Conservation (phyloP, 2,113 vertebrate species). For the Mobula birostris region DNA sequence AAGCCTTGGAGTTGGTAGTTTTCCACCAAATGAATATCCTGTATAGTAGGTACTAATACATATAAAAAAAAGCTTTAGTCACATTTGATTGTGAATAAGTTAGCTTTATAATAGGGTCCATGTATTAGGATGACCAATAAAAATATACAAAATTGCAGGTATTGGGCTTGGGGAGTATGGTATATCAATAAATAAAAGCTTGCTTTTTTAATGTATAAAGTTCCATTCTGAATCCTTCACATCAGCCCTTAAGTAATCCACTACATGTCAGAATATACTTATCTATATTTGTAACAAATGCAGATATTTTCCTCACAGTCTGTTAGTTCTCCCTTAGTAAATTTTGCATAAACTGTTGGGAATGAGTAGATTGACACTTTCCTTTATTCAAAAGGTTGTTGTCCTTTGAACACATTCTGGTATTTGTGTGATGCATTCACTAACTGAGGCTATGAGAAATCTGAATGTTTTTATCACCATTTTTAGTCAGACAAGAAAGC, state of each 20-base stretch:
- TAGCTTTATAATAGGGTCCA: background rate
- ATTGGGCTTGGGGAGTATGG: background rate
- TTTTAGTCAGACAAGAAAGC: too few species aligned
- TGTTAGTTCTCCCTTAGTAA: background rate
- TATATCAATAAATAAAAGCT: background rate
- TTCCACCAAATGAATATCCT: background rate
- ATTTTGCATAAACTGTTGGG: background rate
- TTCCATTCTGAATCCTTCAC: background rate
- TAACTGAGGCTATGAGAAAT: too few species aligned
- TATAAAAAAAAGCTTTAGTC: background rate
- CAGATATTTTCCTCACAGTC: too few species aligned
- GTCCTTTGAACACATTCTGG: too few species aligned
- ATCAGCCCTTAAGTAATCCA: background rate
- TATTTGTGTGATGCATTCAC: too few species aligned
- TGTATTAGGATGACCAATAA: background rate
- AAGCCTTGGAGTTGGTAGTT: background rate
- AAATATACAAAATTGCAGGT: background rate
- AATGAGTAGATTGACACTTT: background rate
- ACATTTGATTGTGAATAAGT: background rate
- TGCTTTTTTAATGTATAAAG: background rate
- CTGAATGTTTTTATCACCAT: too few species aligned
- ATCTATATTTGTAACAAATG: background rate
- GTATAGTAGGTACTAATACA: background rate
- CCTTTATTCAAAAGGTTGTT: too few species aligned
- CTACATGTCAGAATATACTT: background rate